Conservation (phyloP, 1,140 invertebrate species). For the Cotesia chilonis region DNA sequence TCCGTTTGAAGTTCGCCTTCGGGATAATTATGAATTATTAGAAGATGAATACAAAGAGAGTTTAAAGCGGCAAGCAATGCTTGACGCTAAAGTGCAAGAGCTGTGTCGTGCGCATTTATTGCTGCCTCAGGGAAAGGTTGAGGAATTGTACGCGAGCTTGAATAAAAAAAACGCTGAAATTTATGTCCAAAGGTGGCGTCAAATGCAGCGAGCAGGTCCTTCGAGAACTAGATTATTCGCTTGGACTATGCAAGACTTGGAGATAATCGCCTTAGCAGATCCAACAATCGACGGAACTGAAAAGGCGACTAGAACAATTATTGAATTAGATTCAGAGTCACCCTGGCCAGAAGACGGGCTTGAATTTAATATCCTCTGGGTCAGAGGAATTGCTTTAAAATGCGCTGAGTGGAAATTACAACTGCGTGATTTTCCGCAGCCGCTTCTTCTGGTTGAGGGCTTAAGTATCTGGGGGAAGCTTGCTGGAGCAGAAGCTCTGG, state of each 20-base stretch:
- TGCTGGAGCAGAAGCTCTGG: slow-evolving; percentile 88
- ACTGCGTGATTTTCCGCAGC: slow-evolving; percentile 95
- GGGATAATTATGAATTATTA: slow-evolving; percentile 94
- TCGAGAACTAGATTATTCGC: slow-evolving; percentile 81
- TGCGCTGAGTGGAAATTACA: slow-evolving; percentile 87
- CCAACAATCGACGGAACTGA: slow-evolving; percentile 84
- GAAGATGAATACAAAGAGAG: slow-evolving; percentile 97
- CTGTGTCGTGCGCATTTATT: slow-evolving; percentile 83
- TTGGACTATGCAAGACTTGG: slow-evolving; percentile 81
- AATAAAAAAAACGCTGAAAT: slow-evolving; percentile 92
- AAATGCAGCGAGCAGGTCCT: slow-evolving; percentile 77
- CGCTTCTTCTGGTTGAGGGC: slow-evolving; percentile 83
- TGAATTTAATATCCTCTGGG: slow-evolving; percentile 94
- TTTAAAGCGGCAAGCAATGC: slow-evolving; percentile 87
- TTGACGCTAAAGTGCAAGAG: slow-evolving; percentile 87
- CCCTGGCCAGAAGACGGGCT: slow-evolving; percentile 91
- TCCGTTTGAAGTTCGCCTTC: slow-evolving; percentile 95
- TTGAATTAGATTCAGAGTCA: slow-evolving; percentile 82
- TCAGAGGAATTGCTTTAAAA: slow-evolving; percentile 81
- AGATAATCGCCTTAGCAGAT: slow-evolving; percentile 88
- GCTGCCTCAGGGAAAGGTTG: slow-evolving; percentile 85
- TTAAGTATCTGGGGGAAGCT: slow-evolving; percentile 89
- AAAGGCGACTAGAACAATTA: slow-evolving; percentile 77
- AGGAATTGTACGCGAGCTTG: slow-evolving; percentile 87
- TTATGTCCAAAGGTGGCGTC: slow-evolving; percentile 90